Evolutionary conservation across 2,888 invertebrate species (phyloP).

Genomic region (Willowsia nigromaculata): DNA sequence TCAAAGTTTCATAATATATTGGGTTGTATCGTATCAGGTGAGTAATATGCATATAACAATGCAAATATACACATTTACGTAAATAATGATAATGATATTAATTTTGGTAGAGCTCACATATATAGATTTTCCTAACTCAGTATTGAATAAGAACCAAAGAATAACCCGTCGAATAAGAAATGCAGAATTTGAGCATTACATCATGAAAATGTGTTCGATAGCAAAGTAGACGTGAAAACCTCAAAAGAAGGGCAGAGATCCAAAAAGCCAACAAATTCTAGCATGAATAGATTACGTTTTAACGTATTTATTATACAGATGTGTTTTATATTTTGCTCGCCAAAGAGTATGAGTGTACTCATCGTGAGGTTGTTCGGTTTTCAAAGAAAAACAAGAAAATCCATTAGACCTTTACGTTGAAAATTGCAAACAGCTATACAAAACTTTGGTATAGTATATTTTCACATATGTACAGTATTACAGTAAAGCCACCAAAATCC

Average conservation of each 20-base stretch:
- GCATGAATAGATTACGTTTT: neutral
- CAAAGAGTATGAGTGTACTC: neutral
- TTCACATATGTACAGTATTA: neutral
- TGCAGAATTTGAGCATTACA: neutral
- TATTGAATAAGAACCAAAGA: neutral
- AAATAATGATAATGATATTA: no score
- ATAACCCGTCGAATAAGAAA: neutral
- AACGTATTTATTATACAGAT: neutral
- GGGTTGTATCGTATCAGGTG: no score
- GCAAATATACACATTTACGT: no score
- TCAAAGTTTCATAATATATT: no score
- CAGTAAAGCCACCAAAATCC: neutral
- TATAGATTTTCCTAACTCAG: neutral
- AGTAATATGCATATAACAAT: no score
- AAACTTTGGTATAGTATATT: no score
- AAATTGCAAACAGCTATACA: neutral
- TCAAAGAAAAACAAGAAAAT: neutral
- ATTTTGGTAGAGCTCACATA: no score
- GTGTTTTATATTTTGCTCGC: neutral
- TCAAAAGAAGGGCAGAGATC: slow-evolving; percentile 35
- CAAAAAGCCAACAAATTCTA: slow-evolving; percentile 37
- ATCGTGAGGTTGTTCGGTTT: neutral
- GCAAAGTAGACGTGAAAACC: slow-evolving; percentile 22
- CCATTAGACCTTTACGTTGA: neutral
- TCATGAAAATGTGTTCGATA: neutral